Evolutionary conservation across 2,797 vertebrate species (phyloP), one percentile per base, ranked within the genome.

Genomic region (Tapirus indicus): DNA sequence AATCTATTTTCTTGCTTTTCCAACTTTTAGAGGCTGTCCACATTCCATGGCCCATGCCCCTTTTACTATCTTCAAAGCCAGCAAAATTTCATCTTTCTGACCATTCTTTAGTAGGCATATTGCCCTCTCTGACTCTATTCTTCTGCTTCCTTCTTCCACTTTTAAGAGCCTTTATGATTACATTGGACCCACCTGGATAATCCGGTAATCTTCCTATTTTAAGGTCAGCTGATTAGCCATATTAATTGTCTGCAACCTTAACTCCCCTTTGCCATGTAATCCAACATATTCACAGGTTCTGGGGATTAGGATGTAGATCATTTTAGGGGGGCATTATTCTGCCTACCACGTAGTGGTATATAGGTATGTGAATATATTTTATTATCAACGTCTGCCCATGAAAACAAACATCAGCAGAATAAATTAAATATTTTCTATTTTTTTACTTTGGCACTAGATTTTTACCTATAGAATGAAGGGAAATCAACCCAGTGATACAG

Each of bases 401-500:
- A 69, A 90, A 62, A n/a, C 38, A 58, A 88, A 62, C 16, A n/a
- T 84, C 16, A 58, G 16, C 74, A 68, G 29, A 77, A 56, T 11
- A 69, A 4, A n/a, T 47, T 56, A 71, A 77, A 7, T 85, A 49
- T 32, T 56, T 92, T 79, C 29, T 27, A 32, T 13, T 47, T 89
- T 91, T 93, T 64, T 87, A 66, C 1, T 88, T 58, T 78, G 27
- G 1, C 54, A 80, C 5, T 93, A 35, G 13, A 29, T 79, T 35
- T 79, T 91, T 88, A 72, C 29, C 25, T 89, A 35, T 27, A 84
- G 7, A 78, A 88, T 88, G 47, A 95, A 96, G 88, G 27, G 20
- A 95, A 91, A n/a, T 90, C 29, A 83, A 84, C 54, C 16, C 66
- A n/a, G 52, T 85, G 49, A n/a, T 71, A 47, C 8, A 32, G 16